Conservation (phyloP, 2,797 vertebrate genomes). For the Sebastes ruberrimus region DNA sequence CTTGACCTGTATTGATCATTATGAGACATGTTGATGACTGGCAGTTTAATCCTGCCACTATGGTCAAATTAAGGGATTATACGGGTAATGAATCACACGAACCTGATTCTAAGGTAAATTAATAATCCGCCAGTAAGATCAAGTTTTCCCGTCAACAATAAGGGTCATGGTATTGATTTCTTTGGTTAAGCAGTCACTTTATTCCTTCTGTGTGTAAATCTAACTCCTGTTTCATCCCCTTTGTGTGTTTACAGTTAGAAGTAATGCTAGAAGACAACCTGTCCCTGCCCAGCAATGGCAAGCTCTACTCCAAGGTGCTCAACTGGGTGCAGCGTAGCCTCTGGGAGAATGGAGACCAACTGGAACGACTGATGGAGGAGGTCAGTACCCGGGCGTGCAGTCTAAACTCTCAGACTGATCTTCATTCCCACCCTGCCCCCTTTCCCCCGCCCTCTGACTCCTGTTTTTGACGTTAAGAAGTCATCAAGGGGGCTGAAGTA, state of each 20-base stretch:
- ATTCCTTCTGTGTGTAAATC: neutral
- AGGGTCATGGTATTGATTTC: neutral
- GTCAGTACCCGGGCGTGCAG: conserved; percentile 85
- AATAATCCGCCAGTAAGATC: neutral
- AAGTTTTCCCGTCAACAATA: neutral
- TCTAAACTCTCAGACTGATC: conserved; percentile 19
- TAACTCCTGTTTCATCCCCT: neutral
- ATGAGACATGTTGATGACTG: neutral
- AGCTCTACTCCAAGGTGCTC: conserved; percentile 98
- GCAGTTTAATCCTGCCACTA: neutral
- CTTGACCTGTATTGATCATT: neutral
- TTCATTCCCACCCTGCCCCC: conserved; percentile 35
- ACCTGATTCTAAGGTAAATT: neutral
- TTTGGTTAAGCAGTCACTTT: neutral
- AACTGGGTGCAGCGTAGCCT: conserved; percentile 98
- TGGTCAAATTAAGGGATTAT: neutral
- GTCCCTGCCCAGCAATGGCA: conserved; percentile 96
- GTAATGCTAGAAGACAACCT: conserved; percentile 98
- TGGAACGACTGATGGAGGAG: conserved; percentile 98
- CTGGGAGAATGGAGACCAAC: conserved; percentile 96
- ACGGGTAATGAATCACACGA: neutral
- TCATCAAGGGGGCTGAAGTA: conserved; percentile 66
- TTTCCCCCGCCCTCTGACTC: conserved; percentile 40
- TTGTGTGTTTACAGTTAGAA: conserved; percentile 88
- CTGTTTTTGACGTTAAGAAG: conserved; percentile 74